Evolutionary conservation across 2,113 vertebrate genomes (phyloP), one percentile per base, ranked within the genome.

Genomic region (Falco punctatus): DNA sequence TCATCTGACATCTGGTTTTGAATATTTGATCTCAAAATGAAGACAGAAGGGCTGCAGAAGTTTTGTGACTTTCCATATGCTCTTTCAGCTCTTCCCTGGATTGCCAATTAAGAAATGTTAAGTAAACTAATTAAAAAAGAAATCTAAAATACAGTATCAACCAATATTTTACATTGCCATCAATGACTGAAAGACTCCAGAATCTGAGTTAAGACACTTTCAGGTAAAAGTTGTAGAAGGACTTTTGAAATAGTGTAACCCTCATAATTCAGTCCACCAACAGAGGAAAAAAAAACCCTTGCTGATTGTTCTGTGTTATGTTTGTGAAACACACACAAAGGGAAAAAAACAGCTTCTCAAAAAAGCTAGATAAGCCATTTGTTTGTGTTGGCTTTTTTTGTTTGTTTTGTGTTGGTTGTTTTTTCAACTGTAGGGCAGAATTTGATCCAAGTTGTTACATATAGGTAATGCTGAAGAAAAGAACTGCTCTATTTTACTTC

Each of bases 71-170:
- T 90, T 62, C 55, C 44, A 85, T 49, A 46, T 51, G 38, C 13
- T 95, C 30, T 61, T 96, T 93, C 52, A 96, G 49, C 61, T 92
- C 89, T 61, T 65, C n/a, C 58, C 61, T 95, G 67, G 32, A 84
- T 30, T 71, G 40, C 9, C 35, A 73, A 51, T 58, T 58, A 84
- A 77, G 32, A 93, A 72, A 90, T 22, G 38, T 38, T 38, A 79
- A 27, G 33, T 48, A 52, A 59, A 65, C 13, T 35, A 83, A 73
- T 16, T 48, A 2, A 83, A 44, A 67, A 66, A 82, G 22, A 79
- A 82, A 27, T 20, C 2, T 8, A 13, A 79, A 81, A 88, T 51
- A 81, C 15, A 69, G 9, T 15, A 57, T 33, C 40, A 54, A 67
- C 8, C n/a, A 82, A 12, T 72, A 92, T 74, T 88, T 62, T 38